Base-by-base conservation (phyloP, 1,140 invertebrate genomes). In the Hyposmocoma kahamanoa region DNA sequence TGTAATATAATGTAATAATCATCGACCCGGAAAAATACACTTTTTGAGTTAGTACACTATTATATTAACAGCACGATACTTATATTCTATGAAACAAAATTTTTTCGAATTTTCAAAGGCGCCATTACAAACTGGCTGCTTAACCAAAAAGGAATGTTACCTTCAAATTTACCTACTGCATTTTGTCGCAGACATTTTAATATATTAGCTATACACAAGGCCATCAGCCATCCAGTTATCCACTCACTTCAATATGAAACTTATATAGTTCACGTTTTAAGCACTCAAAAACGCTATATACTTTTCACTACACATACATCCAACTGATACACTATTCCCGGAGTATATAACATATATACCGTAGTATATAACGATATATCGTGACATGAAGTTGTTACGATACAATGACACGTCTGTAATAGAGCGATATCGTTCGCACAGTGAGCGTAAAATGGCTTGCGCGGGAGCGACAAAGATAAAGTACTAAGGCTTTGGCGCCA, bases 401-500 rank as follows among this genome's bases (percentile, higher is more conserved):
- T 59, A 47, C 67, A 59, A 56, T 76, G 67, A 69, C 73, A 60
- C 59, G 53, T 57, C 68, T 49, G 66, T 59, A 58, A 75, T 60
- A 79, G 73, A 21, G 22, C 20, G 9, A 58, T 50, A 53, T 50
- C 47, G 55, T 66, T 68, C 63, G 65, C 72, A 74, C 72, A 80
- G 75, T 63, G 73, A 65, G 59, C 59, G 63, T 61, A 56, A 53
- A n/a, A n/a, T n/a, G n/a, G n/a, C n/a, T n/a, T n/a, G n/a, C 70
- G 58, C 49, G 67, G 50, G 73, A 21, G 58, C 42, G 76, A 84
- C 53, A 70, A 61, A 68, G 76, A 84, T 47, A 56, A 47, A 42
- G 34, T 30, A 53, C 48, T 50, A 49, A 84, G 80, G 80, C 76
- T 81, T 64, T 67, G 70, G 69, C 72, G 75, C 76, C 69, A 57